These are phyloP conservation scores for Brachyopa scutellaris DNA, from an alignment of 2,888 invertebrate species.

Conservation along the genomic window DNA sequence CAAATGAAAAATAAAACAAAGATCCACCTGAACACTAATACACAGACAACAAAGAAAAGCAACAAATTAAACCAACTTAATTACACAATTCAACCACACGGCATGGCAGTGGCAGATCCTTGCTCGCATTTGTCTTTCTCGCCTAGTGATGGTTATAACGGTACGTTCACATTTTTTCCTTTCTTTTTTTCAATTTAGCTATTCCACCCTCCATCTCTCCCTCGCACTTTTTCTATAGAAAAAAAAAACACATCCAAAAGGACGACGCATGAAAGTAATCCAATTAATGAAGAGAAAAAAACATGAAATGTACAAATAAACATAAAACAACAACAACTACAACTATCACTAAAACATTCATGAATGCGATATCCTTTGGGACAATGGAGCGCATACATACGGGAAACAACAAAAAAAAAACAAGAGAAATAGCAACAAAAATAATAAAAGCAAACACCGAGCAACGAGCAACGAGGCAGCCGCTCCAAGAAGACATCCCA, in stretches of 20 bases:
- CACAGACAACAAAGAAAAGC: background rate
- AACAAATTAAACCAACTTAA: constrained; percentile 35
- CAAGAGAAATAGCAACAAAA: constrained; percentile 1
- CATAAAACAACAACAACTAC: constrained; percentile 37
- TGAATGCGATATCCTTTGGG: constrained; percentile 68
- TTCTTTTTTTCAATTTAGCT: constrained; percentile 40
- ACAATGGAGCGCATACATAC: constrained; percentile 62
- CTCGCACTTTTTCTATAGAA: background rate
- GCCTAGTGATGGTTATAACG: background rate
- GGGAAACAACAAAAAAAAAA: constrained; percentile 17
- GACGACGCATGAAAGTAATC: constrained; percentile 67
- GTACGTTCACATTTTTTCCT: constrained; percentile 28
- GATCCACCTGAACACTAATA: constrained; percentile 1
- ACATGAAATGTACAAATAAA: constrained; percentile 23
- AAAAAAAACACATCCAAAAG: constrained; percentile 19
- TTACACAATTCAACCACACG: constrained; percentile 31
- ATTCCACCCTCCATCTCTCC: background rate
- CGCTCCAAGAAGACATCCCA: constrained; percentile 59
- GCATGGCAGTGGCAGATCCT: too few species aligned
- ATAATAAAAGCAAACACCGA: constrained; percentile 49
- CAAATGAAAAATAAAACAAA: background rate
- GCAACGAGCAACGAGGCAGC: constrained; percentile 19
- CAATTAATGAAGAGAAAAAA: constrained; percentile 63
- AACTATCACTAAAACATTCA: constrained; percentile 68
- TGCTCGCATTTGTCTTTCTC: background rate